These are phyloP conservation scores for Plagodis pulveraria DNA, from an alignment of 2,888 invertebrate species.

Conservation along the genomic window DNA sequence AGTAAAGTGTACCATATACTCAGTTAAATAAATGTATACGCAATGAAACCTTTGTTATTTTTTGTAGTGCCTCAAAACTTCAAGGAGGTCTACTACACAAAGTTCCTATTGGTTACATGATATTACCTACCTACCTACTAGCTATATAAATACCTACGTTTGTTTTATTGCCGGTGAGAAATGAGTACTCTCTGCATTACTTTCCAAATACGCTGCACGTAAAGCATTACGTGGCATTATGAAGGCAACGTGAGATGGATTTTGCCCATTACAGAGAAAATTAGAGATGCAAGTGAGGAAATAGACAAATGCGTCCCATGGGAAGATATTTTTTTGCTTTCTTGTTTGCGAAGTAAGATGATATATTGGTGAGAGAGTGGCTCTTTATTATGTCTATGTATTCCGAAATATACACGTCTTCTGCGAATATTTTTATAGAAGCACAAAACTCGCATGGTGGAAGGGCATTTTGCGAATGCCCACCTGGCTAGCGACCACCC, in stretches of 20 bases:
- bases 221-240: slow-evolving; percentile 12
- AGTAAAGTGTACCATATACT: too few relatives aligned
- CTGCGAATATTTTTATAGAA: too few relatives aligned
- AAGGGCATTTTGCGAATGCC: too few relatives aligned
- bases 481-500: too few relatives aligned
- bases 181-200: slow-evolving; percentile 10
- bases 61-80: too few relatives aligned
- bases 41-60: too few relatives aligned
- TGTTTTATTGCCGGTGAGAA: slow-evolving; percentile 5
- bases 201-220: slow-evolving; percentile 17
- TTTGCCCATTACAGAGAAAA: slow-evolving; percentile 13
- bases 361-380: slow-evolving; percentile 1
- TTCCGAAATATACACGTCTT: too few relatives aligned
- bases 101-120: not conserved
- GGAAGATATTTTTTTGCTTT: not conserved
- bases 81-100: not conserved
- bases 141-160: not conserved
- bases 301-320: not conserved
- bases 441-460: too few relatives aligned
- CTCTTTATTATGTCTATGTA: too few relatives aligned
- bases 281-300: not conserved
- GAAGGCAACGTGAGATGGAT: slow-evolving; percentile 16
- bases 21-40: too few relatives aligned
- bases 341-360: not conserved
- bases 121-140: not conserved